Evolutionary conservation across 2,888 invertebrate genomes (phyloP).

Genomic region (Bellardia pandia): DNA sequence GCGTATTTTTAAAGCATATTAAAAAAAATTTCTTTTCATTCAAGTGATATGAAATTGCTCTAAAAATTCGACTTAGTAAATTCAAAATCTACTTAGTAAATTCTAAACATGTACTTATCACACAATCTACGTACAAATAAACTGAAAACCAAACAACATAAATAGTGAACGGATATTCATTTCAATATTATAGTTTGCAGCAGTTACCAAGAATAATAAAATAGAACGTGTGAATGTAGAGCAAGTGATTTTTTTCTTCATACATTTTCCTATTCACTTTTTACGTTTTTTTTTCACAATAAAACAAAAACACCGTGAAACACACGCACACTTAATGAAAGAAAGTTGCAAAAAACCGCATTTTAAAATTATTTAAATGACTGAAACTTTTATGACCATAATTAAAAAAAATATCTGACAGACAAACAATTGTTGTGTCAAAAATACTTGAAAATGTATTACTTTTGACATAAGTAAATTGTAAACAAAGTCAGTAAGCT

Average conservation of each 20-base stretch:
- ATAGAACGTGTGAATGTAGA: conserved; percentile 56
- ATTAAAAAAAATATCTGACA: neutral
- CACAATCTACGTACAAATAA: neutral
- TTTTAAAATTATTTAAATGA: neutral
- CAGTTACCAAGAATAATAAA: neutral
- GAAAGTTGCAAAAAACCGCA: conserved; percentile 6
- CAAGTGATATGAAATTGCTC: too few species aligned
- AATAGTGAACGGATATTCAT: conserved; percentile 20
- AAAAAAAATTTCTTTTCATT: too few species aligned
- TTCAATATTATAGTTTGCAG: neutral
- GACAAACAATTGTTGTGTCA: neutral
- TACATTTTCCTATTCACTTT: conserved; percentile 7
- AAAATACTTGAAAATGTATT: too few species aligned
- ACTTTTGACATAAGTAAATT: neutral
- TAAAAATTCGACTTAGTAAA: too few species aligned
- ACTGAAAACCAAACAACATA: neutral
- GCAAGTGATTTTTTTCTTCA: conserved; percentile 14
- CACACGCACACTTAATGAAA: conserved; percentile 10
- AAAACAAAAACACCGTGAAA: neutral
- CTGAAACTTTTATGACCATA: neutral
- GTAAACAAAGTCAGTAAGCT: too few species aligned
- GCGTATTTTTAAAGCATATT: too few species aligned
- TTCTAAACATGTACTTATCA: neutral
- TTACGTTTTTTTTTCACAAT: neutral
- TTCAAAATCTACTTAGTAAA: too few species aligned